Evolutionary conservation across 2,113 vertebrate species (phyloP), one percentile per base, ranked within the genome.

Genomic region (Orientallactaga bullata): DNA sequence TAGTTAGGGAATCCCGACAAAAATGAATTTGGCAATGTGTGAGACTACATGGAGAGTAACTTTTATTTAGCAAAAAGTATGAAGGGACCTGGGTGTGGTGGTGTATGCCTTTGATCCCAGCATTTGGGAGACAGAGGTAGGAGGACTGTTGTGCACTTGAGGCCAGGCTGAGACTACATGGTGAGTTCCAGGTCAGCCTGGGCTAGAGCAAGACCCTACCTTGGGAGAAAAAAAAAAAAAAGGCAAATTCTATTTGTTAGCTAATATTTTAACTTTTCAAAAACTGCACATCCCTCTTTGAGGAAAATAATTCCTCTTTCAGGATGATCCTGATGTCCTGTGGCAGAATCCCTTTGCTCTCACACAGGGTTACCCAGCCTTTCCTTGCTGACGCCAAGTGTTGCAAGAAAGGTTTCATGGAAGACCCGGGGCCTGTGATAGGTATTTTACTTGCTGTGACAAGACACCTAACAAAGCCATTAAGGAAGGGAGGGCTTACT

Each of bases 1-100:
- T 65, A 39, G 3, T 55, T 78, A 88, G 88, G 55, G 12, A 91
- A 51, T 1, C 0, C 1, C 37, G 3, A 61, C 37, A 87, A 37
- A 95, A 95, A 90, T 42, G 13, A 94, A 68, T 21, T 20, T 90
- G n/a, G 71, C 94, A 10, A 66, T 81, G 20, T 83, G 20, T 78
- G 55, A 18, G 17, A 4, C 78, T 21, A 1, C 17, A 60, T 32
- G 1, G 9, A 42, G 2, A 74, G 7, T 78, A 88, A 90, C 71
- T 32, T 65, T 73, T 74, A 42, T 6, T 66, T 91, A 47, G 6
- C 12, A 68, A 94, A 93, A 89, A 86, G 84, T 89, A 71, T 73
- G 42, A 47, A 47, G 42, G 42, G 42, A 47, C 5, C 42, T 47
- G 42, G 42, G 42, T 47, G 42, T 47, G 42, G 42, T 47, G 42